Percentiles rank a stretch among this genome's conserved stretches.
Conservation (phyloP, 2,888 invertebrate species). For the Pardosa pseudoannulata region DNA sequence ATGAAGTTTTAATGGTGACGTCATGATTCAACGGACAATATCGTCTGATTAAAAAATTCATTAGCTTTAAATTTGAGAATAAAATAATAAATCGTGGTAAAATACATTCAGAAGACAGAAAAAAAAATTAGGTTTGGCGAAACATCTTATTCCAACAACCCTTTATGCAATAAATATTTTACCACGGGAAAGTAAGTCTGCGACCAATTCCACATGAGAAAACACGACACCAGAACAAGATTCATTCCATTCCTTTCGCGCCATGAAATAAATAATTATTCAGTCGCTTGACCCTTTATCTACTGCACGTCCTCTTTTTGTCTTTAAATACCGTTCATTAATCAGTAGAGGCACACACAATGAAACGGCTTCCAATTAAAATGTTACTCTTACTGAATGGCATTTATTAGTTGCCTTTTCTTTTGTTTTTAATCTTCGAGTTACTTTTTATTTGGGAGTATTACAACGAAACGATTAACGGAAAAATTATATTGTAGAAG, state of each 20-base stretch:
- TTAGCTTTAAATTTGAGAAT: too few species aligned
- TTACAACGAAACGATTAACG: constrained; percentile 16
- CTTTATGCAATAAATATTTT: background rate
- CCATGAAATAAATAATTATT: constrained; percentile 7
- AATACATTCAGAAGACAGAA: too few species aligned
- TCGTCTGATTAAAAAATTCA: too few species aligned
- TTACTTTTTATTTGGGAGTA: background rate
- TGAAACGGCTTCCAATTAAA: constrained; percentile 5
- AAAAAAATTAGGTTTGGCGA: too few species aligned
- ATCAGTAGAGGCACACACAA: background rate
- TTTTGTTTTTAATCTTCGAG: background rate
- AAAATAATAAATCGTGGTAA: too few species aligned
- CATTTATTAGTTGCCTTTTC: background rate
- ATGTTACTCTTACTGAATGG: background rate
- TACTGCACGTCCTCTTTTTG: background rate
- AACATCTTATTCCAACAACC: background rate
- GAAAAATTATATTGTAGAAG: background rate
- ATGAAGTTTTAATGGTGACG: too few species aligned
- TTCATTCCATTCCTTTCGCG: background rate
- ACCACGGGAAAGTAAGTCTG: constrained; percentile 6
- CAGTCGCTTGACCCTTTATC: background rate
- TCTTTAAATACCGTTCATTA: constrained; percentile 22
- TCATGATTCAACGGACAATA: too few species aligned
- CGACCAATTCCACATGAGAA: background rate
- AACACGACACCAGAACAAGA: constrained; percentile 5